These are phyloP conservation scores for Glaucomys volans DNA, from an alignment of 2,113 vertebrate genomes.

Conservation along the genomic window DNA sequence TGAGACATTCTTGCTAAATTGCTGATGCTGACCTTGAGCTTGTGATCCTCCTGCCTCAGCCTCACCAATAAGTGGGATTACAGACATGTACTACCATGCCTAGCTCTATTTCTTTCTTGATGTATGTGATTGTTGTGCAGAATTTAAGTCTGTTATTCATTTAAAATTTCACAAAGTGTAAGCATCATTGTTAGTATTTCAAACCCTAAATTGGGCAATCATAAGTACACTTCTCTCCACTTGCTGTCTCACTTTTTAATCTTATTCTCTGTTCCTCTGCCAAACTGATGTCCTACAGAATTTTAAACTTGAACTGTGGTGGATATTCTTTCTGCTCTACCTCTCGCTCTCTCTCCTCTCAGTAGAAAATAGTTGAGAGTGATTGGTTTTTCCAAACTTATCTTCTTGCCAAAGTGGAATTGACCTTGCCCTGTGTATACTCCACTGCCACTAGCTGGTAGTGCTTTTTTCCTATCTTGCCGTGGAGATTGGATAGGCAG, in stretches of 20 bases:
- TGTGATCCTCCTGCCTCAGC: too few relatives aligned
- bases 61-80: too few relatives aligned
- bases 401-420: background rate
- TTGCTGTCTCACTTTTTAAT: background rate
- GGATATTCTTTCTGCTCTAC: background rate
- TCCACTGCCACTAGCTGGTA: background rate
- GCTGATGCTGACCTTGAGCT: too few relatives aligned
- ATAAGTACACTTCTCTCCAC: background rate
- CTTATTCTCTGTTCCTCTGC: background rate
- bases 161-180: background rate
- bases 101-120: background rate
- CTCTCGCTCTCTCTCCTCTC: background rate
- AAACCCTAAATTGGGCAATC: background rate
- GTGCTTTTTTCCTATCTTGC: background rate
- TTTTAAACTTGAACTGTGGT: background rate
- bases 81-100: too few relatives aligned
- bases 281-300: background rate
- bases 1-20: too few relatives aligned
- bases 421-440: background rate
- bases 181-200: background rate
- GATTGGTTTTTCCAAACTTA: slow-evolving; percentile 7
- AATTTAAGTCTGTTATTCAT: background rate
- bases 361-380: background rate
- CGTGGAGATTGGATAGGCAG: background rate
- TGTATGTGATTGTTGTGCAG: background rate